Base-by-base conservation (phyloP, 2,888 invertebrate genomes). In the Lysandra bellargus region DNA sequence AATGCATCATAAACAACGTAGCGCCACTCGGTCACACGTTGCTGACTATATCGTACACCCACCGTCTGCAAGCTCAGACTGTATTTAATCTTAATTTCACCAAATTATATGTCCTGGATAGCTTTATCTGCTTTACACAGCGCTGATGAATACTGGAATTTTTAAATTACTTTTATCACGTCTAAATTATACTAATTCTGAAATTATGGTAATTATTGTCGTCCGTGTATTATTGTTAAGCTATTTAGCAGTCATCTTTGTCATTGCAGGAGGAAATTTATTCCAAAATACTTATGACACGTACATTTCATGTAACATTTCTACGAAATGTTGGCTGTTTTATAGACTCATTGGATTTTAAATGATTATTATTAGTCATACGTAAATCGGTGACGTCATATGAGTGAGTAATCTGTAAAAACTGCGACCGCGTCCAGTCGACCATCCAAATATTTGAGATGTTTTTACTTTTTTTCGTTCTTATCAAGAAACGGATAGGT, bases 311-410 rank as follows among this genome's bases (percentile, higher is more conserved):
- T 82, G 83, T 84, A 83, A 86, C 82, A 85, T 80, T 87, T 87
- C 85, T 81, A 79, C 82, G 83, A 84, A 85, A 81, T 83, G 81
- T 81, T 80, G 77, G 75, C 79, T 75, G 72, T 81, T 80, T 79
- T 82, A 81, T 83, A 82, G 80, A 81, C 82, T 79, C 81, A 81
- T 87, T 85, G 83, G 87, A 87, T 90, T 91, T 89, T 90, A 86
- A 86, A 82, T 85, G 86, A 87, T 85, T 87, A 86, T 92, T 91
- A 92, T 92, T 91, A 92, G 88, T 93, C 93, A 92, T 87, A 84
- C 87, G 85, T 87, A 88, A 89, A 91, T 90, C 86, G 88, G 83
- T 93, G 93, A 94, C 93, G 93, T 92, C 92, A 93, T 82, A 6
- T 82, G 69, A 49, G 49, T 93, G 93, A 93, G 91, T 93, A 93